Evolutionary conservation across 2,113 vertebrate species (phyloP), one percentile per base, ranked within the genome.

Genomic region (Taurulus bubalis): DNA sequence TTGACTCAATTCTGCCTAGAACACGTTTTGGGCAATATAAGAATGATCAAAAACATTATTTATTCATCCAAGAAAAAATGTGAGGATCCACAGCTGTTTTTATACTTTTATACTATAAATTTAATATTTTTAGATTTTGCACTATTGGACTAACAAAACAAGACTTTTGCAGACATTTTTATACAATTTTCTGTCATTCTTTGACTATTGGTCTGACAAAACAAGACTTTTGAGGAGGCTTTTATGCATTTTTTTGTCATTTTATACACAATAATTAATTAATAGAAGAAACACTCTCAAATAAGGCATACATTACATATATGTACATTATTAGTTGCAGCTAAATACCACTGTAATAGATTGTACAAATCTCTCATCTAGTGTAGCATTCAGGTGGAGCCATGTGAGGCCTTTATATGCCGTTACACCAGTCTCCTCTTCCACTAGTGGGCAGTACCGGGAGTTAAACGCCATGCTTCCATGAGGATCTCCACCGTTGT

Each of bases 381-480:
- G 3, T 40, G 10, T 34, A 47, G 26, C 20, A 24, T 30, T 47
- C 3, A 34, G 64, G 6, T 60, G 36, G 53, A 28, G 22, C 14
- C 20, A 8, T 36, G 3, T 18, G 11, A 58, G 20, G 51, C 5
- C 45, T 22, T 2, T 3, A 60, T 22, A 14, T 24, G 12, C 10
- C 3, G 20, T 28, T 4, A 28, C 11, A 24, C 9, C 4, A n/a
- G 1, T 4, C 7, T 6, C 4, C 49, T 58, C 59, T 0, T 64
- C 90, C 90, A 86, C 89, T 77, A 81, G 91, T 82, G 87, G 92
- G 90, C 90, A 84, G 80, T 8, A 68, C 45, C 51, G 69, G 28
- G 79, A 53, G 60, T 16, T 18, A 28, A 49, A 20, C 49, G 20
- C 62, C 69, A 20, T 51, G 15, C 77, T n/a, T 40, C 8, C 64